Evolutionary conservation across 2,113 vertebrate genomes (phyloP).

Genomic region (Poecile atricapillus): DNA sequence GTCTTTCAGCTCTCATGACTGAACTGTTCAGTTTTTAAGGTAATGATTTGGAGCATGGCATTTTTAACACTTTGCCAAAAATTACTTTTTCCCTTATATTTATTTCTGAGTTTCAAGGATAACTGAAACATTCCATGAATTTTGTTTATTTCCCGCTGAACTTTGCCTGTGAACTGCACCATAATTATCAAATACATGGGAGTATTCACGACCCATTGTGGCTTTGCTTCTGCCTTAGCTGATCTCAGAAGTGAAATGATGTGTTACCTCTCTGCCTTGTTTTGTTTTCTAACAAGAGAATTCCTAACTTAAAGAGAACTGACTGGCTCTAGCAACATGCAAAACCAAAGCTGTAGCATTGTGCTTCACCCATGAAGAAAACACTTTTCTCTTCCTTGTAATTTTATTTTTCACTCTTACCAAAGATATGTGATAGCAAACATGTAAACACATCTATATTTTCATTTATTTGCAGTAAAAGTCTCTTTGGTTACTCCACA

Average conservation of each 20-base stretch:
- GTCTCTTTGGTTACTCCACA: background rate
- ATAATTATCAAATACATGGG: background rate
- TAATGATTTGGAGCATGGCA: background rate
- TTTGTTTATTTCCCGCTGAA: background rate
- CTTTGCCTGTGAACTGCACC: background rate
- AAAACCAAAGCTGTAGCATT: background rate
- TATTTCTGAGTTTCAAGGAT: background rate
- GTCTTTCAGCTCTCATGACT: background rate
- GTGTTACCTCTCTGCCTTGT: background rate
- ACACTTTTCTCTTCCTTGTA: background rate
- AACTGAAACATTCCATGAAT: background rate
- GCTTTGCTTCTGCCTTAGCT: background rate
- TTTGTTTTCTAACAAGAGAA: background rate
- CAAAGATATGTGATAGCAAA: background rate
- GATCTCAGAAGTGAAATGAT: background rate
- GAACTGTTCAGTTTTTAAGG: background rate
- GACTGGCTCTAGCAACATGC: background rate
- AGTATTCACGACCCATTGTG: background rate
- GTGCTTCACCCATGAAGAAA: background rate
- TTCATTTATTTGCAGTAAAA: background rate
- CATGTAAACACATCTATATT: background rate
- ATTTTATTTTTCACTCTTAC: background rate
- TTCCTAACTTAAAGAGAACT: background rate
- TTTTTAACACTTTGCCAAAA: background rate
- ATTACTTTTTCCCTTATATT: background rate